A percentile compares a stretch with the other conserved stretches of the same genome.
Conservation (phyloP, 2,797 vertebrate species). For the Jordanella pulchra region DNA sequence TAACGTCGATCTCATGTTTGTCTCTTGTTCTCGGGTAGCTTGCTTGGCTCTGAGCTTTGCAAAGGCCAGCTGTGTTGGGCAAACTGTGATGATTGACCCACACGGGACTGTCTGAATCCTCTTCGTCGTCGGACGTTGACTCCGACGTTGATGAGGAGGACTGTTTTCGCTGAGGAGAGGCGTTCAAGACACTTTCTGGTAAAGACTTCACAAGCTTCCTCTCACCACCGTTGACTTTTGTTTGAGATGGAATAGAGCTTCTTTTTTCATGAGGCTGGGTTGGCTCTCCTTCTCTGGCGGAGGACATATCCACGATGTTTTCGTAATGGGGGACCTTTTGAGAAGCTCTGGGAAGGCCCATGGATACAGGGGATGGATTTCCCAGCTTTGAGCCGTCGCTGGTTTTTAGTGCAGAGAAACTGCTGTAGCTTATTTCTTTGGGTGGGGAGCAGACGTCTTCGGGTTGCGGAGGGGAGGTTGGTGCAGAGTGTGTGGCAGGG, state of each 20-base stretch:
- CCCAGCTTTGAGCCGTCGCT: conserved; percentile 51
- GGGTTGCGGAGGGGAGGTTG: conserved; percentile 78
- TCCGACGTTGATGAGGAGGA: conserved; percentile 81
- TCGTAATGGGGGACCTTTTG: conserved; percentile 84
- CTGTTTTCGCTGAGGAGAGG: conserved; percentile 52
- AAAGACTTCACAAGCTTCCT: conserved; percentile 76
- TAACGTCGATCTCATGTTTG: conserved; percentile 57
- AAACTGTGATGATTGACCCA: conserved; percentile 81
- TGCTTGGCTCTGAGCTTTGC: conserved; percentile 58
- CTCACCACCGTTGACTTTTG: conserved; percentile 66
- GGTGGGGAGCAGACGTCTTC: conserved; percentile 70
- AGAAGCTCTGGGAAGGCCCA: conserved; percentile 63
- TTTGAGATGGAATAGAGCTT: conserved; percentile 75
- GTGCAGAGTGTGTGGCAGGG: conserved; percentile 79
- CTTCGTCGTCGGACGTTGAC: conserved; percentile 73
- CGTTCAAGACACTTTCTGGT: conserved; percentile 67
- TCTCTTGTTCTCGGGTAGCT: conserved; percentile 63
- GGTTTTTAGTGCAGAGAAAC: conserved; percentile 72
- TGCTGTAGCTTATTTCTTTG: conserved; percentile 76
- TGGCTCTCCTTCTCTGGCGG: conserved; percentile 55
- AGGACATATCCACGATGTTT: conserved; percentile 80
- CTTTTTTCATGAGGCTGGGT: conserved; percentile 69
- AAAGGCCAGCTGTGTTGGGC: conserved; percentile 58
- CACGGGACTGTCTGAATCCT: conserved; percentile 73
- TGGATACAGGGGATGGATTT: conserved; percentile 37